Conservation (phyloP, 2,888 invertebrate genomes). For the Drosophila peninsularis region DNA sequence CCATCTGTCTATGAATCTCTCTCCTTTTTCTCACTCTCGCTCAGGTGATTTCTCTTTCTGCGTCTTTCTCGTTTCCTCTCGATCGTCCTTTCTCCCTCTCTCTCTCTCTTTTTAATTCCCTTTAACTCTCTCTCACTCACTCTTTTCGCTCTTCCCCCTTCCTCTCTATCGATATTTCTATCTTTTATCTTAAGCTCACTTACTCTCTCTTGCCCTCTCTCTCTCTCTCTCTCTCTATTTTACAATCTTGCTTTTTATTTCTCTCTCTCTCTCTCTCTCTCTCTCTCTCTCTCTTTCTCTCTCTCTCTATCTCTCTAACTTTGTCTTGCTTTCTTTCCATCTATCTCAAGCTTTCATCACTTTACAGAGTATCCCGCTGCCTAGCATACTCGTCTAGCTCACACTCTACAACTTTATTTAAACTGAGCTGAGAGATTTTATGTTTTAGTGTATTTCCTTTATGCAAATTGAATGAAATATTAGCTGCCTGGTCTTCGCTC, state of each 20-base stretch:
- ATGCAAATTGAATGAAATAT: constrained; percentile 28
- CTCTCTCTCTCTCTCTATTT: too few species aligned
- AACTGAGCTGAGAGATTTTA: not conserved
- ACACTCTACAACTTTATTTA: not conserved
- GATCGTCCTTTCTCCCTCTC: not conserved
- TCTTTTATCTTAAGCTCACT: too few species aligned
- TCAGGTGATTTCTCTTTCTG: not conserved
- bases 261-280: not conserved
- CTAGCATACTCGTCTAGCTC: not conserved
- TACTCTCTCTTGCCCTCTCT: too few species aligned
- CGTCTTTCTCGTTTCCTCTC: too few species aligned
- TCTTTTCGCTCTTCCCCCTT: too few species aligned
- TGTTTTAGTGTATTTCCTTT: constrained; percentile 12
- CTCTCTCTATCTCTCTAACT: not conserved
- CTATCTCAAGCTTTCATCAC: too few species aligned
- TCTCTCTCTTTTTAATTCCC: not conserved
- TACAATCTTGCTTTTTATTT: too few species aligned
- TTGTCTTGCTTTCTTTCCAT: too few species aligned
- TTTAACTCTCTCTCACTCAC: not conserved
- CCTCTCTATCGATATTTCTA: too few species aligned
- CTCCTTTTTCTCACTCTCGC: not conserved
- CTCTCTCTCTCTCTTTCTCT: not conserved
- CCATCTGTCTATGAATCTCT: not conserved
- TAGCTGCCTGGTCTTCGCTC: not conserved
- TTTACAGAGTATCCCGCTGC: not conserved